Percentiles rank a stretch among this genome's conserved stretches.
phyloP scores from a whole-genome alignment of 1,140 invertebrate species.

The Limonius californicus region DNA sequence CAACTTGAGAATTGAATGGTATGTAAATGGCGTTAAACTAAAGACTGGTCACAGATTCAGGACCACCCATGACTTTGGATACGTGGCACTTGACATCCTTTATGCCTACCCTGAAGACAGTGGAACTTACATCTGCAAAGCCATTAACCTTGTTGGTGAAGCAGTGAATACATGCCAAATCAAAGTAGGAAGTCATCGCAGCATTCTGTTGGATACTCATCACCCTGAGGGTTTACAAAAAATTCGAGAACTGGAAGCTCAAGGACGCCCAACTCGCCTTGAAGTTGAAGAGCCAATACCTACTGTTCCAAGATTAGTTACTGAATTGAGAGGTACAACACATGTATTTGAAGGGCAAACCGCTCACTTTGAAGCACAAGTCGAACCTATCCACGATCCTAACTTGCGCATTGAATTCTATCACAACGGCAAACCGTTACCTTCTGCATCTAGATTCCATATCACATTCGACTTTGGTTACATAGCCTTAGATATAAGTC shows the following conservation, averaged over 20 bases:
- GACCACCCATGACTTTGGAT: conserved; percentile 93
- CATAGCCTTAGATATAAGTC: conserved; percentile 85
- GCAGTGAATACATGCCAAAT: conserved; percentile 89
- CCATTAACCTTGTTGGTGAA: conserved; percentile 87
- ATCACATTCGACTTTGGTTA: conserved; percentile 95
- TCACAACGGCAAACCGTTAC: conserved; percentile 83
- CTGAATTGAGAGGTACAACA: conserved; percentile 77
- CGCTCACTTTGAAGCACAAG: conserved; percentile 87
- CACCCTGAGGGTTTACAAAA: conserved; percentile 91
- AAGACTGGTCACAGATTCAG: conserved; percentile 82
- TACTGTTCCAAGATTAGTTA: conserved; percentile 75
- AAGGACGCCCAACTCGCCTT: conserved; percentile 69
- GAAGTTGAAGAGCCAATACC: conserved; percentile 77
- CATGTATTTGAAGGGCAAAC: conserved; percentile 81
- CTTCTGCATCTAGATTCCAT: conserved; percentile 83
- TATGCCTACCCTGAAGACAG: conserved; percentile 92
- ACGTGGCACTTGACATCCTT: conserved; percentile 90
- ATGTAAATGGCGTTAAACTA: conserved; percentile 77
- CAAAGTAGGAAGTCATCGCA: conserved; percentile 72
- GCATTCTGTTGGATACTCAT: conserved; percentile 85
- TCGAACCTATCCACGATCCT: conserved; percentile 87
- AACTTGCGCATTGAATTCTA: conserved; percentile 88
- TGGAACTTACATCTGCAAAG: conserved; percentile 92
- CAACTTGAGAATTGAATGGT: conserved; percentile 95
- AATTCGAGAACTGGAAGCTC: conserved; percentile 83